Conservation (phyloP, 2,113 vertebrate species). For the Corvus hawaiiensis region DNA sequence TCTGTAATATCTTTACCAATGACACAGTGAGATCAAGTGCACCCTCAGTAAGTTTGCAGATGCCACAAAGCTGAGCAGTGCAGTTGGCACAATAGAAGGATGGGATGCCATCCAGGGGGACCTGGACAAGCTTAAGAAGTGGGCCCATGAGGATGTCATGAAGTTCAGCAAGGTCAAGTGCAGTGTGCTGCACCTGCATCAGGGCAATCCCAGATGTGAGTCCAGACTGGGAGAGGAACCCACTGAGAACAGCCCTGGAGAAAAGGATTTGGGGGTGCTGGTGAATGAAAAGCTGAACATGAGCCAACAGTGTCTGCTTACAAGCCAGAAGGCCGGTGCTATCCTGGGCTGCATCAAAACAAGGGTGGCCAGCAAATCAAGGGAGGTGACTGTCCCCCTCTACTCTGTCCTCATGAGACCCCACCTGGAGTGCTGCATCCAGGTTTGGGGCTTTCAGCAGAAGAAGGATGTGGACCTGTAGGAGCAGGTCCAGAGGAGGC, state of each 20-base stretch:
- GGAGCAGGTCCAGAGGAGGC: background rate
- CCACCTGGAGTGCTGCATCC: background rate
- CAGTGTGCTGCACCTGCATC: background rate
- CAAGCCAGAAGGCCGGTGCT: accelerated
- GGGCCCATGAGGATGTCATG: no score
- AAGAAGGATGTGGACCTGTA: background rate
- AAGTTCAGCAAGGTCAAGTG: background rate
- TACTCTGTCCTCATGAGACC: background rate
- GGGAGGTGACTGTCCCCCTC: background rate
- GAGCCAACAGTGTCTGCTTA: background rate
- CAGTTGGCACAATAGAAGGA: background rate
- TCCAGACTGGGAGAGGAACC: background rate
- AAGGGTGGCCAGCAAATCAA: background rate
- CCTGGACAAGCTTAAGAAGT: background rate
- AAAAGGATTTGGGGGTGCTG: background rate
- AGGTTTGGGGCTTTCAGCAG: background rate
- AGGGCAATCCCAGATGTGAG: background rate
- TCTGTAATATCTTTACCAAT: background rate
- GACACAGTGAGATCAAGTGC: background rate
- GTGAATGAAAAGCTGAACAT: background rate
- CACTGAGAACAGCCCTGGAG: background rate
- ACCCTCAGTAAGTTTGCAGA: background rate
- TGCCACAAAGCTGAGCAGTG: background rate
- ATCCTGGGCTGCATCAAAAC: background rate
- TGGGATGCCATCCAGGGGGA: background rate